Conservation (phyloP, 30 jellyfish, hydroid and myxozoan species). For the Clytia hemisphaerica region DNA sequence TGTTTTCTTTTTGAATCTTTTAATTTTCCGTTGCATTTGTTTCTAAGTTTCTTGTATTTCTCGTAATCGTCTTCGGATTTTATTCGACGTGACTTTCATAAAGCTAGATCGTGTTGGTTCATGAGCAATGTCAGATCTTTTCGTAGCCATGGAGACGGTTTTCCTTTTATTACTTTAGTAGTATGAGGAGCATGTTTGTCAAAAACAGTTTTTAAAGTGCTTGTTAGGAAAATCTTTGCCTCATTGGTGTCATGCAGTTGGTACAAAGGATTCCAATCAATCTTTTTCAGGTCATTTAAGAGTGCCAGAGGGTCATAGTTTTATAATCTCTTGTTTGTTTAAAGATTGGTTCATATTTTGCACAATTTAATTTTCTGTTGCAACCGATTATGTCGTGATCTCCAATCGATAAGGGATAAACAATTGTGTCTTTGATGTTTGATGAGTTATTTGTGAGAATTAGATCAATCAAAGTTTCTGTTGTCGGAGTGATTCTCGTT, state of each 20-base stretch:
- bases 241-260: conserved; percentile 24
- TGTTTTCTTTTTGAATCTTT: background rate
- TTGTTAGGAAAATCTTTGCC: conserved; percentile 45
- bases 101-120: conserved; percentile 35
- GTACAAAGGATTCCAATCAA: conserved; percentile 33
- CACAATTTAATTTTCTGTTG: conserved; percentile 34
- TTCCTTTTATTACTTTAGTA: conserved; percentile 33
- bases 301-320: conserved; percentile 31
- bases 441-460: conserved; percentile 34
- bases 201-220: conserved; percentile 17
- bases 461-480: conserved; percentile 40
- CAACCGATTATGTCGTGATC: conserved; percentile 57
- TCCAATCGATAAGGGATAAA: conserved; percentile 30
- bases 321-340: conserved; percentile 46
- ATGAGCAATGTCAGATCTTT: conserved; percentile 8
- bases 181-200: conserved; percentile 54
- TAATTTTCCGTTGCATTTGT: background rate
- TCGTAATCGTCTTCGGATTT: background rate
- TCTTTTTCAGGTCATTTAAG: conserved; percentile 24
- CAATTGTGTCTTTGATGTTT: conserved; percentile 19
- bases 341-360: conserved; percentile 6
- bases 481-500: conserved; percentile 27
- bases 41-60: background rate
- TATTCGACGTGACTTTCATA: background rate
- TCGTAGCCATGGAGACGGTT: conserved; percentile 51